phyloP scores from a whole-genome alignment of 2,888 invertebrate genomes.

The Cecidostiba fungosa region DNA sequence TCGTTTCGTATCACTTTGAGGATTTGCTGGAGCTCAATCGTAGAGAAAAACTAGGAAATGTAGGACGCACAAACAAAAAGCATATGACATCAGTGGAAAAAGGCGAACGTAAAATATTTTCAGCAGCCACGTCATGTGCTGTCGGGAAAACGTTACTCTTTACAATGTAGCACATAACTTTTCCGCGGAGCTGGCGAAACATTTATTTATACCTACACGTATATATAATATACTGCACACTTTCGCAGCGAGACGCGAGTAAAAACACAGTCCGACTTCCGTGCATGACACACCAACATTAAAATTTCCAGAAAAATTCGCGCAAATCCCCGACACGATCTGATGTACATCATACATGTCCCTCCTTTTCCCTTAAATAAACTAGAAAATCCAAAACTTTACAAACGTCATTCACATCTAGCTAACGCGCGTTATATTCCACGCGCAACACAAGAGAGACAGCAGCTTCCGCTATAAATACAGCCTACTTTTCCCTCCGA shows the following conservation, averaged over 20 bases:
- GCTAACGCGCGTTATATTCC: background rate
- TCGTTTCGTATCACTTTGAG: background rate
- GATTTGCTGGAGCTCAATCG: background rate
- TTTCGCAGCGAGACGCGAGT: too few relatives aligned
- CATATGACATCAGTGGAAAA: background rate
- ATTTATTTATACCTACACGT: background rate
- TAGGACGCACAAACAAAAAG: background rate
- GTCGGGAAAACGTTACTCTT: background rate
- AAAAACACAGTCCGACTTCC: background rate
- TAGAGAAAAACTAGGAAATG: background rate
- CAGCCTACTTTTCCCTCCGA: background rate
- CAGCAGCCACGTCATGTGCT: background rate
- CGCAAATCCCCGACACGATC: background rate
- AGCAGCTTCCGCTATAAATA: background rate
- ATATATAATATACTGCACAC: background rate
- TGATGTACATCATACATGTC: background rate
- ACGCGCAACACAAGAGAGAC: background rate
- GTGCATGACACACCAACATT: background rate
- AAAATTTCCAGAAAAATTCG: conserved; percentile 17
- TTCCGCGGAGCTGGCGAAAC: conserved; percentile 19
- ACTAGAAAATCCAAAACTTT: conserved; percentile 6
- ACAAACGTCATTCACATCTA: background rate
- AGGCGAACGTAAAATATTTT: background rate
- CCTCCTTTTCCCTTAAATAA: background rate
- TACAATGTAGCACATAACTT: background rate